Evolutionary conservation across 2,888 invertebrate species (phyloP).

Genomic region (Monoplex corrugatus): DNA sequence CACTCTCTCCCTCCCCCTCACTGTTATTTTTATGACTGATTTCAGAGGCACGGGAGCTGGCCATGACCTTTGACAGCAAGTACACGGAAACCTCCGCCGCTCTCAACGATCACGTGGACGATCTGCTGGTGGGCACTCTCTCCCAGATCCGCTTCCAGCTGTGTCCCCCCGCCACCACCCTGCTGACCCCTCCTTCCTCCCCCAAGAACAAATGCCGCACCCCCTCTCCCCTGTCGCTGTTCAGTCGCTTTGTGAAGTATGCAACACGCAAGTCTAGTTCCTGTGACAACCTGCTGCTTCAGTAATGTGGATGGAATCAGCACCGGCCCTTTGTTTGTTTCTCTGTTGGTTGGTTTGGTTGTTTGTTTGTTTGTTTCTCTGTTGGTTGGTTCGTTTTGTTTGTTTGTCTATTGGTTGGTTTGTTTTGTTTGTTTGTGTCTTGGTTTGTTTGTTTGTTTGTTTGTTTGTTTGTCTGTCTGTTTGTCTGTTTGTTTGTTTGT

Average conservation of each 20-base stretch:
- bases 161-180: slow-evolving; percentile 29
- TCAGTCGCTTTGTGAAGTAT: slow-evolving; percentile 47
- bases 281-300: slow-evolving; percentile 48
- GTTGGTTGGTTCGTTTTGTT: too few relatives aligned
- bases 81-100: slow-evolving; percentile 48
- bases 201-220: slow-evolving; percentile 44
- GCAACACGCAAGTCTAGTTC: slow-evolving; percentile 45
- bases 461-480: too few relatives aligned
- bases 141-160: slow-evolving; percentile 47
- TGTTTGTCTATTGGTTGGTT: too few relatives aligned
- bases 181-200: slow-evolving; percentile 45
- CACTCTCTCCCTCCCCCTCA: too few relatives aligned
- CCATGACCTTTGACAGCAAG: slow-evolving; percentile 42
- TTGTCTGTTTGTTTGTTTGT: too few relatives aligned
- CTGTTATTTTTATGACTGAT: background rate
- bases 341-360: too few relatives aligned
- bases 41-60: slow-evolving; percentile 41
- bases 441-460: too few relatives aligned
- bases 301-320: background rate
- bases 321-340: too few relatives aligned
- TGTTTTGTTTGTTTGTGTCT: too few relatives aligned
- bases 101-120: slow-evolving; percentile 50
- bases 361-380: too few relatives aligned
- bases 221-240: slow-evolving; percentile 48
- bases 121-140: slow-evolving; percentile 46